Conservation (phyloP, 2,113 vertebrate genomes). For the Aptenodytes forsteri region DNA sequence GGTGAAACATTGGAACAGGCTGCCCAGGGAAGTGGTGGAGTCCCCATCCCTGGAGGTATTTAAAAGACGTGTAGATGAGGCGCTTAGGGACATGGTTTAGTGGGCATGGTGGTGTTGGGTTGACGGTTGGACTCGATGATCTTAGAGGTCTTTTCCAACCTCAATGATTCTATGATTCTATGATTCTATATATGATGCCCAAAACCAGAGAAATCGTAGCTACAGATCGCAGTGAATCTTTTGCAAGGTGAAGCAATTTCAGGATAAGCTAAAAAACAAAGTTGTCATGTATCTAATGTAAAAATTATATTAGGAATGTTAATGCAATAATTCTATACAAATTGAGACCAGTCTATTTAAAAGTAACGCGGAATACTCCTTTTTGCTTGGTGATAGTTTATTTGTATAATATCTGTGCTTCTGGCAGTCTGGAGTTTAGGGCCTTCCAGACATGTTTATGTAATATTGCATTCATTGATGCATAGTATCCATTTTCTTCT, state of each 20-base stretch:
- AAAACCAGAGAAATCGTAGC: background rate
- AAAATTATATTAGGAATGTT: background rate
- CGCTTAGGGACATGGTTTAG: no score
- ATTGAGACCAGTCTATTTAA: background rate
- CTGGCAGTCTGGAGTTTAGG: background rate
- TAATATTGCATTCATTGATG: background rate
- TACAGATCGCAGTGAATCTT: background rate
- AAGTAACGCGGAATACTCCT: background rate
- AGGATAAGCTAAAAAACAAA: background rate
- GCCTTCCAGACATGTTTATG: background rate
- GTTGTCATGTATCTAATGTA: background rate
- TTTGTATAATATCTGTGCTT: background rate
- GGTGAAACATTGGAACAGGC: no score
- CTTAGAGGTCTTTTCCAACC: no score
- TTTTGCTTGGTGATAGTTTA: background rate
- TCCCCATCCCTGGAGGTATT: no score
- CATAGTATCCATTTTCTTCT: background rate
- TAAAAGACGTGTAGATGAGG: no score
- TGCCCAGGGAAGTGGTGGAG: no score
- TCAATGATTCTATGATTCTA: no score
- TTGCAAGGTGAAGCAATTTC: background rate
- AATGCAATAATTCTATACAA: background rate
- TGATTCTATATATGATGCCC: background rate
- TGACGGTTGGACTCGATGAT: no score
- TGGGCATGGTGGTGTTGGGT: no score